Base-by-base conservation (phyloP, 2,797 vertebrate species). In the Sebastiscus tertius region DNA sequence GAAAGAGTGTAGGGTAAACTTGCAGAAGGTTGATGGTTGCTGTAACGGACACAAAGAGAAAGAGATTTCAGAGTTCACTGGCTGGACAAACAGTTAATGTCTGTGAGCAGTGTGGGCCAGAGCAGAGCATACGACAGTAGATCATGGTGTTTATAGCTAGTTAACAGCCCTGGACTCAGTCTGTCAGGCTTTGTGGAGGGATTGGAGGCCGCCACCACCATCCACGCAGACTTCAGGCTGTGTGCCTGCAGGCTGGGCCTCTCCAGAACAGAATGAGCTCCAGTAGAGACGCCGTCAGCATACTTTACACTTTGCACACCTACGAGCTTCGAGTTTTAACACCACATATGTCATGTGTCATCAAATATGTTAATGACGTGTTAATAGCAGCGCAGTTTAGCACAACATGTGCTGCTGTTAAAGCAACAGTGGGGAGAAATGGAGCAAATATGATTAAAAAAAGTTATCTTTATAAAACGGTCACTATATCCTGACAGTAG, bases 61-160 rank as follows among this genome's bases (percentile, higher is more conserved):
- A 39, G 34, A 42, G n/a, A 80, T 79, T 73, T 75, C 56, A 61
- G 60, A 86, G 65, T 80, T 81, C 55, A 80, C 75, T 68, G 54
- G 75, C 81, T 87, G 73, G 81, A 85, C 80, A 70, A 78, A 82
- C 63, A 56, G 78, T 78, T 80, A 75, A 81, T 83, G 72, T 70
- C 39, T 79, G 63, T 74, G 61, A 29, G 67, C 74, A 56, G 77
- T 9, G 52, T 39, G 69, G 71, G 71, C 75, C 64, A 80, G 62
- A 65, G 65, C 42, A 12, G 34, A 89, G 61, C 70, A 79, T n/a
- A 39, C 59, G 64, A 81, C 77, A 67, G 71, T 77, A 78, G 64
- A 83, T 85, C 82, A 82, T 63, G 58, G 60, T 88, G 82, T 90
- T 90, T 78, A 79, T 75, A 75, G 77, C 69, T 69, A 74, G 80